Percentiles rank a stretch among this genome's conserved stretches.
Conservation (phyloP, 2,113 vertebrate species). For the Australoheros scitulus region DNA sequence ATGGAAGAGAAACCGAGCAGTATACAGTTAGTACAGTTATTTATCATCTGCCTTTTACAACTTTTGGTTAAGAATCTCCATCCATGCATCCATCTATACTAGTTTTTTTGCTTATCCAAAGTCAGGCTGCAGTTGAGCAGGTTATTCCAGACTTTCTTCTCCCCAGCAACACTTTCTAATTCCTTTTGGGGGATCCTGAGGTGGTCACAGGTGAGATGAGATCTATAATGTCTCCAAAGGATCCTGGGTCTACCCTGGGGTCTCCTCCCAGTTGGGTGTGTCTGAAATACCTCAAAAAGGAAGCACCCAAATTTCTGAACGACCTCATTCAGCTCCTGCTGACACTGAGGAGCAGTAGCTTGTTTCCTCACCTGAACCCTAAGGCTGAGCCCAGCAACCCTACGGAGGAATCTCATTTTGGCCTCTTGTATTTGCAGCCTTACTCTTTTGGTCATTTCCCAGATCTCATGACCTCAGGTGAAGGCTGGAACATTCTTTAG, state of each 20-base stretch:
- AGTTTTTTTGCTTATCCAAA: no score
- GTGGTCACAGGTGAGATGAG: neutral
- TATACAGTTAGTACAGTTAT: no score
- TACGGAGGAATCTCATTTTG: neutral
- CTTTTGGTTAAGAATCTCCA: neutral
- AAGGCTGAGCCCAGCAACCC: no score
- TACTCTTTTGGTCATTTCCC: neutral
- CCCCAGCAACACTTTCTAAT: neutral
- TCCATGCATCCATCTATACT: neutral
- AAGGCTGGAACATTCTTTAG: neutral
- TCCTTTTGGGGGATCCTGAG: neutral
- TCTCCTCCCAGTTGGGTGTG: neutral
- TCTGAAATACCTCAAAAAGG: neutral
- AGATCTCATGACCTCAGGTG: neutral
- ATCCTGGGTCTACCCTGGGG: no score
- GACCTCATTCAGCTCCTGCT: no score
- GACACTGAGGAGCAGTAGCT: no score
- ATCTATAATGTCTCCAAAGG: neutral
- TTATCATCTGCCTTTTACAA: neutral
- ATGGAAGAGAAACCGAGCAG: neutral
- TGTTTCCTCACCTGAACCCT: no score
- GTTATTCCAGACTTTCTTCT: no score
- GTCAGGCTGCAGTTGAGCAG: no score
- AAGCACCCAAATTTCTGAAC: neutral
- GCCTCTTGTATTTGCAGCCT: neutral